phyloP scores from a whole-genome alignment of 2,113 vertebrate genomes.

The Empidonax traillii region DNA sequence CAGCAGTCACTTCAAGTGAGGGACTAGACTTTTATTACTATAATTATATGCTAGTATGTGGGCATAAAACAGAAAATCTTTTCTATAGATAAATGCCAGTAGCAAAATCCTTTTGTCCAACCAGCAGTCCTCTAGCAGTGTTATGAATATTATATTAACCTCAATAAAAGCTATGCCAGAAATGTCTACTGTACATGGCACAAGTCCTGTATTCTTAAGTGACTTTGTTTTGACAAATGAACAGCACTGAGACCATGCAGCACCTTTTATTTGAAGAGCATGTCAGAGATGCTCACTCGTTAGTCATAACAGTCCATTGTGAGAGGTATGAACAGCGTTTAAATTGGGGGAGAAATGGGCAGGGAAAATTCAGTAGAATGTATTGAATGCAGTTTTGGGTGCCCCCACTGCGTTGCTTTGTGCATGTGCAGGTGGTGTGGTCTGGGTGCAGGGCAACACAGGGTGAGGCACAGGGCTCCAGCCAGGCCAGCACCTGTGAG shows the following conservation, averaged over 20 bases:
- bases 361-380: not conserved
- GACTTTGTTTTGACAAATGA: conserved; percentile 35
- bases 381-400: not conserved
- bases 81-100: conserved; percentile 78
- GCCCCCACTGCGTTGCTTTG: accelerated
- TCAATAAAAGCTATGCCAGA: conserved; percentile 38
- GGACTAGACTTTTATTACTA: conserved; percentile 74
- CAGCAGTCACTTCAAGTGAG: conserved; percentile 70
- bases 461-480: accelerated
- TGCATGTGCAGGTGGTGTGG: not conserved
- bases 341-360: not conserved
- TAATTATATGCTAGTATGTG: conserved; percentile 82
- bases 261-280: not conserved
- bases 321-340: not conserved
- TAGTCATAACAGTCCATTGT: not conserved
- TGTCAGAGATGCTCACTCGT: not conserved
- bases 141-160: conserved; percentile 70
- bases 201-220: not conserved
- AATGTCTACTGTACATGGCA: not conserved
- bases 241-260: not conserved
- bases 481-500: accelerated
- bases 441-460: not conserved
- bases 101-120: conserved; percentile 73
- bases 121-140: conserved; percentile 62
- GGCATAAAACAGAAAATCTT: conserved; percentile 78